These are phyloP conservation scores for Polylopha cassiicola DNA, from an alignment of 2,888 invertebrate species.

Conservation along the genomic window DNA sequence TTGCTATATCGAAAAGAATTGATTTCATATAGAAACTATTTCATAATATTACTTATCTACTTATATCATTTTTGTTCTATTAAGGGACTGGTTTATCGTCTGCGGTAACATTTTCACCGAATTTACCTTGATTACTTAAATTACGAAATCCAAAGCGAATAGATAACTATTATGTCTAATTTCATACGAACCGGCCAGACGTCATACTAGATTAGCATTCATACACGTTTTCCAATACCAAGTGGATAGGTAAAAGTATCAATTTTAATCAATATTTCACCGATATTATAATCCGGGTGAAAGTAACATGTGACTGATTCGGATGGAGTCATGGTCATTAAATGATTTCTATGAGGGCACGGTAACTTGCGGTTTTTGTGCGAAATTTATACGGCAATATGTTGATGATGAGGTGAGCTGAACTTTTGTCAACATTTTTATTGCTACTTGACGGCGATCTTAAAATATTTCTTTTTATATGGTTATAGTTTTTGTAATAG, in stretches of 20 bases:
- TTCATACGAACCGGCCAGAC: conserved; percentile 12
- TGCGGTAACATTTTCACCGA: conserved; percentile 11
- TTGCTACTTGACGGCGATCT: too few relatives aligned
- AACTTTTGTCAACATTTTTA: too few relatives aligned
- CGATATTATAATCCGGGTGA: conserved; percentile 28
- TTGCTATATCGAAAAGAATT: not conserved
- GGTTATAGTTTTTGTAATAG: too few relatives aligned
- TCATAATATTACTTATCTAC: too few relatives aligned
- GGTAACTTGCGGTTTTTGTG: not conserved
- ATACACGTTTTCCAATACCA: conserved; percentile 17
- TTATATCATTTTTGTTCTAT: not conserved
- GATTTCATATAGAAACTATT: not conserved
- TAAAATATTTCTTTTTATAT: too few relatives aligned
- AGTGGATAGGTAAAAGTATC: conserved; percentile 27
- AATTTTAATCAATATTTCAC: conserved; percentile 28
- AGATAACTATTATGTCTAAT: conserved; percentile 18
- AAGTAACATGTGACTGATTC: conserved; percentile 25
- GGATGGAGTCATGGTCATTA: conserved; percentile 3
- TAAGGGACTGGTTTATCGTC: not conserved
- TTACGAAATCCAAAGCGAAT: conserved; percentile 20
- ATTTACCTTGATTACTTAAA: conserved; percentile 17
- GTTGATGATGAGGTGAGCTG: too few relatives aligned
- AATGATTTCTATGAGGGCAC: not conserved
- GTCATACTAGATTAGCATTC: conserved; percentile 19
- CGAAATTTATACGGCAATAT: too few relatives aligned